phyloP scores from a whole-genome alignment of 2,888 invertebrate genomes.

The Abrostola triplasia region DNA sequence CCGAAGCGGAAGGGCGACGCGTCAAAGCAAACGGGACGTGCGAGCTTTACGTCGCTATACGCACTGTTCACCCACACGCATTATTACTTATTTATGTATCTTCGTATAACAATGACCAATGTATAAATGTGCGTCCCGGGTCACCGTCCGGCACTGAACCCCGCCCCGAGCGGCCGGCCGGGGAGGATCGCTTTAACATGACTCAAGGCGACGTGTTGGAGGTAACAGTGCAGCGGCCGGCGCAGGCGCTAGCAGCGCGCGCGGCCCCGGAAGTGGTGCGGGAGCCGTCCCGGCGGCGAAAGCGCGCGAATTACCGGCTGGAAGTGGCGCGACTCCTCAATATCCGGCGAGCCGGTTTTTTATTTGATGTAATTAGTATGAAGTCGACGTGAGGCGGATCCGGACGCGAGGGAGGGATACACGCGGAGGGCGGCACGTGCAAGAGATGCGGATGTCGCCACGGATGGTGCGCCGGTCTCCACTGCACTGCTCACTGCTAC shows the following conservation, averaged over 20 bases:
- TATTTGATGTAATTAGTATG: constrained; percentile 24
- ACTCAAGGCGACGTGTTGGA: not conserved
- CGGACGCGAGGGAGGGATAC: not conserved
- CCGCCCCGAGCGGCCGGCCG: not conserved
- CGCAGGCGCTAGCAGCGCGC: not conserved
- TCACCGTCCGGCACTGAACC: not conserved
- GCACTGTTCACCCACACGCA: too few species aligned
- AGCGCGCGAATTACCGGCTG: constrained; percentile 29
- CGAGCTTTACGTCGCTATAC: constrained; percentile 1
- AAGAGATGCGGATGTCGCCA: not conserved
- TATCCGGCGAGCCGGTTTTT: constrained; percentile 33
- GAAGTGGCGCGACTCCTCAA: constrained; percentile 38
- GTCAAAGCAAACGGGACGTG: not conserved
- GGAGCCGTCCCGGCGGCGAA: constrained; percentile 13
- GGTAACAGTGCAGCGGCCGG: not conserved
- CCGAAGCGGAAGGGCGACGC: constrained; percentile 13
- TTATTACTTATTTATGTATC: not conserved
- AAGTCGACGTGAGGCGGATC: not conserved
- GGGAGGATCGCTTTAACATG: not conserved
- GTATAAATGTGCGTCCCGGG: too few species aligned
- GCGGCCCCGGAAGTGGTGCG: constrained; percentile 6
- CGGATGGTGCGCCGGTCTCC: too few species aligned
- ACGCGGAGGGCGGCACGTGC: not conserved
- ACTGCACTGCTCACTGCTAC: too few species aligned
- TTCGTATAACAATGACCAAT: too few species aligned